Conservation (phyloP, 2,888 invertebrate species). For the Protodeltote pygarga region DNA sequence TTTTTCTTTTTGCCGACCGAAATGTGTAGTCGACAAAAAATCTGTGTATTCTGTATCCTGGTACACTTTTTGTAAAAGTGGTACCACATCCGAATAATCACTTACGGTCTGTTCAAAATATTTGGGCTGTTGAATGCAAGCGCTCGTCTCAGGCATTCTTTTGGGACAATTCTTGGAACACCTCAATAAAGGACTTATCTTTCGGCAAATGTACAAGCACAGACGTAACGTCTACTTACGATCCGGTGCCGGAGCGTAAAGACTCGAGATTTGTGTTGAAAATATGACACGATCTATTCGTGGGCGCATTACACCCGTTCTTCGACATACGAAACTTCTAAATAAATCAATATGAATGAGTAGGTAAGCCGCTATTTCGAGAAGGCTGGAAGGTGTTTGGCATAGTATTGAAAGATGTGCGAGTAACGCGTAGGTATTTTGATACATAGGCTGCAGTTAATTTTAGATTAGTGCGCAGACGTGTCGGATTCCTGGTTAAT, state of each 20-base stretch:
- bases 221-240: constrained; percentile 58
- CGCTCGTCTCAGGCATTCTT: constrained; percentile 72
- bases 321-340: constrained; percentile 61
- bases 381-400: constrained; percentile 86
- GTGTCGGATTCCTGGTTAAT: constrained; percentile 86
- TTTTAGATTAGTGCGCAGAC: constrained; percentile 87
- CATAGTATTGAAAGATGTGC: constrained; percentile 86
- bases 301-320: constrained; percentile 52
- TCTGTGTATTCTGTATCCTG: constrained; percentile 82
- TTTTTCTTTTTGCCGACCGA: constrained; percentile 82
- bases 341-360: constrained; percentile 81
- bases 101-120: constrained; percentile 84
- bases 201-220: constrained; percentile 54
- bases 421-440: constrained; percentile 86
- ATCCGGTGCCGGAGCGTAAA: constrained; percentile 29
- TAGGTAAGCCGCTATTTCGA: constrained; percentile 79
- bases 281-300: constrained; percentile 54
- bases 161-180: constrained; percentile 76
- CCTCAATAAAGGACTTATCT: constrained; percentile 61
- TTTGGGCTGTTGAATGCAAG: constrained; percentile 81
- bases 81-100: constrained; percentile 87
- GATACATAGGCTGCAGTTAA: constrained; percentile 87
- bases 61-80: constrained; percentile 82
- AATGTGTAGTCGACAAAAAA: constrained; percentile 82
- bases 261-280: constrained; percentile 23